A percentile compares a stretch with the other conserved stretches of the same genome.
These are phyloP conservation scores for Anolis apletophallus DNA, from an alignment of 2,797 vertebrate genomes.

Conservation along the genomic window DNA sequence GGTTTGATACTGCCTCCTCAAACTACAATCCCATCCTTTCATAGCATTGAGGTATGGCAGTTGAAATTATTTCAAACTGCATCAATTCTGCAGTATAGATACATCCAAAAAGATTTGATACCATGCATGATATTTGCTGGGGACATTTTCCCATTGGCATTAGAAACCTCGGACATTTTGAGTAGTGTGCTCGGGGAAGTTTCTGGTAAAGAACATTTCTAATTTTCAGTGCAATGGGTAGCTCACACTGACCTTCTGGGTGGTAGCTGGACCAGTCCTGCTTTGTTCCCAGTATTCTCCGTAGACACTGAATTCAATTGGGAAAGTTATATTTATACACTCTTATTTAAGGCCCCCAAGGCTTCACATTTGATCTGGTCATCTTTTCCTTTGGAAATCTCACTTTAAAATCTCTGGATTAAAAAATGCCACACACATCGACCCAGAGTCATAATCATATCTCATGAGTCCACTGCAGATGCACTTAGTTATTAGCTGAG, in stretches of 20 bases:
- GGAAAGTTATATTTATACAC: slow-evolving; percentile 65
- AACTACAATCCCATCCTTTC: too few relatives aligned
- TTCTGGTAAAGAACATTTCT: slow-evolving; percentile 40
- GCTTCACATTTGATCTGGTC: slow-evolving; percentile 62
- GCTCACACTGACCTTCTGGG: slow-evolving; percentile 53
- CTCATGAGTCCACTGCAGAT: not conserved
- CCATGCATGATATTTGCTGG: slow-evolving; percentile 25
- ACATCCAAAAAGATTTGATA: not conserved
- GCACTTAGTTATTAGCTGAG: not conserved
- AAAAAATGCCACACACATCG: not conserved
- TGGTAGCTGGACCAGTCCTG: slow-evolving; percentile 37
- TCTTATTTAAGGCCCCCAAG: slow-evolving; percentile 60
- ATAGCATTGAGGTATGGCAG: too few relatives aligned
- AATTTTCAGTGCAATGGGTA: slow-evolving; percentile 18
- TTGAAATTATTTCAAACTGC: too few relatives aligned
- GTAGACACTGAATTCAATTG: slow-evolving; percentile 45
- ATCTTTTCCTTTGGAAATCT: slow-evolving; percentile 73
- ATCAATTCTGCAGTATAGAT: too few relatives aligned
- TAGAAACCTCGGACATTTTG: slow-evolving; percentile 35
- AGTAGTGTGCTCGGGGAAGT: slow-evolving; percentile 19
- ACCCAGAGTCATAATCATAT: not conserved
- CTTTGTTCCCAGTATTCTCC: slow-evolving; percentile 45
- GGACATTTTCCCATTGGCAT: slow-evolving; percentile 42
- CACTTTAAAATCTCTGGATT: slow-evolving; percentile 51
- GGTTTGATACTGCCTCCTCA: too few relatives aligned